Base-by-base conservation (phyloP, 2,113 vertebrate species). In the Glaucomys volans region DNA sequence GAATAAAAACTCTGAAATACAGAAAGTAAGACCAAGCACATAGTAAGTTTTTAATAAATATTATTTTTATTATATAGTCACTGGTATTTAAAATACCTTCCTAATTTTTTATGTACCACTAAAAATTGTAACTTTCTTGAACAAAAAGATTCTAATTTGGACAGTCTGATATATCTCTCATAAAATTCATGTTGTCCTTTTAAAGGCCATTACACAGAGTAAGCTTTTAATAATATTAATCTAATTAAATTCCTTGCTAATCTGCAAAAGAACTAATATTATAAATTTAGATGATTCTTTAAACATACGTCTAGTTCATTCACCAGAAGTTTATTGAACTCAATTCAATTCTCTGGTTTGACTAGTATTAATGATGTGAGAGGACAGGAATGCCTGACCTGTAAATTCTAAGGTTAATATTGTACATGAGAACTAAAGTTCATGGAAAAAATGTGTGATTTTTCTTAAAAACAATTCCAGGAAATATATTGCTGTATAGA, bases 401-500 rank as follows among this genome's bases (percentile, higher is more conserved):
- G 59, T 72, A 35, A 91, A 83, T 87, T 91, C 83, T 67, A 79
- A 96, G 95, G 95, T 96, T 95, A 93, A 92, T 80, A 67, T 83
- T 97, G 92, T 77, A 92, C 95, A 97, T 97, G 97, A 97, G 97
- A 97, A 97, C 87, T 57, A 44, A 67, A 87, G 85, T 52, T 96
- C 87, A 85, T 95, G 90, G 92, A 97, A 97, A 97, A 97, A 97
- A 77, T 92, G 71, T 87, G 79, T 91, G 94, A 94, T 97, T 97
- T 97, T 97, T 89, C 87, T 95, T 76, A 9, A 97, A 96, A 97
- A 98, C 98, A 98, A 98, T 97, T 86, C 96, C 72, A 97, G 98
- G 98, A 98, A 97, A 97, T 98, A 97, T 97, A 98, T 81, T 96
- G 95, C 90, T 97, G 71, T 98, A 98, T 98, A 97, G 97, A 97